A percentile compares a stretch with the other conserved stretches of the same genome.
These are phyloP conservation scores for Mythimna albipuncta DNA, from an alignment of 2,888 invertebrate genomes.

Conservation along the genomic window DNA sequence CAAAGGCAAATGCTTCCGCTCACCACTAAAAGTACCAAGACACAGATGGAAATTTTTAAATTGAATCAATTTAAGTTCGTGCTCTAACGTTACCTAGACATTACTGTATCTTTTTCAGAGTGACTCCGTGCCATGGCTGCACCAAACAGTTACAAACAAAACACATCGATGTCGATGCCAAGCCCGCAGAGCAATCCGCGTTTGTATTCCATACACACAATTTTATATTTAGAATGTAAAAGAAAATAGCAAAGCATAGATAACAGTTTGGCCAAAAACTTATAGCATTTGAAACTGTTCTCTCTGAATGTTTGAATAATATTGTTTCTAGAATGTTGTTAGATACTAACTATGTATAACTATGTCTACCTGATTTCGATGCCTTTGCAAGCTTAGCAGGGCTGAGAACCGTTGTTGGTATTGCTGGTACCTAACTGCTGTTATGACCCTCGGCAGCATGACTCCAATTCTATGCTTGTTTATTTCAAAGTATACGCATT, in stretches of 20 bases:
- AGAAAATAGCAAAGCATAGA: slow-evolving; percentile 60
- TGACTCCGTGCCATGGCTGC: slow-evolving; percentile 92
- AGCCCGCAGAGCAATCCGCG: slow-evolving; percentile 93
- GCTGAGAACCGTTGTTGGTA: slow-evolving; percentile 80
- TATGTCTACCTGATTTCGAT: slow-evolving; percentile 72
- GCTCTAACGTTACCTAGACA: neutral
- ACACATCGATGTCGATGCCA: slow-evolving; percentile 94
- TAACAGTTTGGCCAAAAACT: slow-evolving; percentile 66
- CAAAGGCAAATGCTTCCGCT: neutral
- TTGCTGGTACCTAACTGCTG: slow-evolving; percentile 85
- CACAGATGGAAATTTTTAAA: neutral
- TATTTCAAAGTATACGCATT: slow-evolving; percentile 76
- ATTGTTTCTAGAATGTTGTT: slow-evolving; percentile 78
- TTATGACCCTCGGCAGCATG: slow-evolving; percentile 82
- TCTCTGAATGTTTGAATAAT: slow-evolving; percentile 66
- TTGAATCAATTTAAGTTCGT: neutral
- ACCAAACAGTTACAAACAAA: slow-evolving; percentile 96
- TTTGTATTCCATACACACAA: slow-evolving; percentile 89
- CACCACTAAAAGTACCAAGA: neutral
- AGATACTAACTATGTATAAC: slow-evolving; percentile 81
- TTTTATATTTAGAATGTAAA: slow-evolving; percentile 36
- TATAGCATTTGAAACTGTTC: slow-evolving; percentile 67
- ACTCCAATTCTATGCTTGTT: slow-evolving; percentile 84
- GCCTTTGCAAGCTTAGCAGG: slow-evolving; percentile 84
- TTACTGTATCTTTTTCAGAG: slow-evolving; percentile 53